Percentiles rank a stretch among this genome's conserved stretches.
phyloP scores from a whole-genome alignment of 2,888 invertebrate genomes.

The Unio pictorum region DNA sequence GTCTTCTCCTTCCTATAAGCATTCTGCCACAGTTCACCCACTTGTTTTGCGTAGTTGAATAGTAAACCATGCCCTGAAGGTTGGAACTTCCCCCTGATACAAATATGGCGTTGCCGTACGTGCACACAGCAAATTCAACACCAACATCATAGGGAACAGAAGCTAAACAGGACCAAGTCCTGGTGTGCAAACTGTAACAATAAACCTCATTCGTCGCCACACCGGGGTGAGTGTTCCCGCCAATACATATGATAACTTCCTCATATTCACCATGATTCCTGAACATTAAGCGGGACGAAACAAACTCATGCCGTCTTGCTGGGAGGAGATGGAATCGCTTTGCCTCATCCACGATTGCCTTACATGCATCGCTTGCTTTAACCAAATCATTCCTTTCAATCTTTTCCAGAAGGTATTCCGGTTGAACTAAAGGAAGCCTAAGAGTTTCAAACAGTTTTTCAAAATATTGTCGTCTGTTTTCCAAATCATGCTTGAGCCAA shows the following conservation, averaged over 20 bases:
- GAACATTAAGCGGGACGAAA: constrained; percentile 32
- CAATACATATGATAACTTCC: constrained; percentile 37
- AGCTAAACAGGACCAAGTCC: constrained; percentile 30
- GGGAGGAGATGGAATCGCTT: constrained; percentile 46
- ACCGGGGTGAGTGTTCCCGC: constrained; percentile 25
- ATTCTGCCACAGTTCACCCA: constrained; percentile 36
- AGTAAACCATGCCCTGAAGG: constrained; percentile 32
- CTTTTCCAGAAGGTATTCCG: constrained; percentile 42
- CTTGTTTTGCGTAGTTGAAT: constrained; percentile 26
- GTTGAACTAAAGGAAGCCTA: constrained; percentile 47
- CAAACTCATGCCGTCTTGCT: constrained; percentile 42
- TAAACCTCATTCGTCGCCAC: constrained; percentile 33
- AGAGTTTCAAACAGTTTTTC: constrained; percentile 39
- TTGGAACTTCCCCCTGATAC: constrained; percentile 42
- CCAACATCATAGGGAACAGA: constrained; percentile 35
- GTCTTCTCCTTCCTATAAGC: constrained; percentile 39
- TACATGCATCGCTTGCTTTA: constrained; percentile 20
- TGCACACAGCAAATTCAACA: constrained; percentile 43
- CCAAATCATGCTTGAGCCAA: constrained; percentile 79
- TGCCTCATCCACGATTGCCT: constrained; percentile 38
- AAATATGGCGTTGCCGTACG: constrained; percentile 45
- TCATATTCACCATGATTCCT: constrained; percentile 37
- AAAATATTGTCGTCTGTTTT: constrained; percentile 69
- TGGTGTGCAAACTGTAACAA: constrained; percentile 30
- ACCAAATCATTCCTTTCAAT: constrained; percentile 22